These are phyloP conservation scores for Cybosia mesomella DNA, from an alignment of 2,888 invertebrate genomes.

Conservation along the genomic window DNA sequence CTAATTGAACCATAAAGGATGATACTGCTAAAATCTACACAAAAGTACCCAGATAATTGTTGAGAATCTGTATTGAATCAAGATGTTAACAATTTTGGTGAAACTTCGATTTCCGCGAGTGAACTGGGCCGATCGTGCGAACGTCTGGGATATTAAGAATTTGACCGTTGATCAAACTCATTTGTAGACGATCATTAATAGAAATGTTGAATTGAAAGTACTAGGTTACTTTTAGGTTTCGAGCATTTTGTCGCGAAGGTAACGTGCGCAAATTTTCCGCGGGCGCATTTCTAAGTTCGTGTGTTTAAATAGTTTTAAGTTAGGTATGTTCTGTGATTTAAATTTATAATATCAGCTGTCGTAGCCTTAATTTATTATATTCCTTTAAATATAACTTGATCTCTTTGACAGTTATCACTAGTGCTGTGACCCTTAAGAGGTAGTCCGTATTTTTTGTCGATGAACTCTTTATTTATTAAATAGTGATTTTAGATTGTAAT, in stretches of 20 bases:
- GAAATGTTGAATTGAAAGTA: slow-evolving; percentile 7
- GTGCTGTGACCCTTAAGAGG: too few species aligned
- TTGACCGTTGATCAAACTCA: slow-evolving; percentile 15
- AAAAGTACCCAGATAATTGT: slow-evolving; percentile 42
- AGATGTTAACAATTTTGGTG: slow-evolving; percentile 63
- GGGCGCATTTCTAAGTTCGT: too few species aligned
- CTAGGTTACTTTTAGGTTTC: background rate
- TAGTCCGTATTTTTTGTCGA: too few species aligned
- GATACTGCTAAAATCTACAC: slow-evolving; percentile 33
- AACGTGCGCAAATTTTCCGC: background rate
- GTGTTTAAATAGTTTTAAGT: too few species aligned
- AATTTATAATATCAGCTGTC: too few species aligned
- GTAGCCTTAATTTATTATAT: too few species aligned
- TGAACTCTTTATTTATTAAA: too few species aligned
- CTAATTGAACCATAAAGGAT: slow-evolving; percentile 47
- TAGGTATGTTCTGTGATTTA: too few species aligned
- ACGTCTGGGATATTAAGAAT: slow-evolving; percentile 42
- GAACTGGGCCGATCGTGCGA: slow-evolving; percentile 66
- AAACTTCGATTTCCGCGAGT: slow-evolving; percentile 52
- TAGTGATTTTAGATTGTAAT: too few species aligned
- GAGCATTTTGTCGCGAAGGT: background rate
- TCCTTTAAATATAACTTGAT: too few species aligned
- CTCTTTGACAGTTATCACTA: too few species aligned
- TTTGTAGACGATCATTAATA: slow-evolving; percentile 22
- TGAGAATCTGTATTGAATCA: slow-evolving; percentile 57